Evolutionary conservation across 2,888 invertebrate species (phyloP), one percentile per base, ranked within the genome.

Genomic region (Polydrusus tereticollis): DNA sequence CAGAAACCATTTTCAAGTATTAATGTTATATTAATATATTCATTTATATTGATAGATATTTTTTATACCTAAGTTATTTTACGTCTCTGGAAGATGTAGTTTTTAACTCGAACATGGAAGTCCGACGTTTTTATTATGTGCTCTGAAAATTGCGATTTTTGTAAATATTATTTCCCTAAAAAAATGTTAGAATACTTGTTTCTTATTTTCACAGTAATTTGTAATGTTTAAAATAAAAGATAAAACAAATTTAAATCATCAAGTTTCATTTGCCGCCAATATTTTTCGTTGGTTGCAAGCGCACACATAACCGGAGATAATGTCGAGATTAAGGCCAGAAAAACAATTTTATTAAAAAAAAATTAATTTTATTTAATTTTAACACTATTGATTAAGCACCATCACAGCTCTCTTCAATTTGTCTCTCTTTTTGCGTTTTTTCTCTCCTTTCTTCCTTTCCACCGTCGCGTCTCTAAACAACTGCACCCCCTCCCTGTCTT

Each of bases 401-500:
- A 89, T 84, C 69, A 89, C 83, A 8, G 88, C 88, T 82, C 93
- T 84, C 81, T 93, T 93, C 72, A 90, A 81, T n/a, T 89, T 89
- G 74, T 90, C 90, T 77, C 90, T 87, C 71, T 88, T 87, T 80
- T 88, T 89, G 63, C 88, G 86, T 74, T 89, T 89, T 82, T 90
- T 91, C 77, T 91, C 90, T 62, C 89, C 90, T 67, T 90, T 88
- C 74, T 89, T 89, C 63, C 88, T 88, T 65, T 88, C 88, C 60
- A 87, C 85, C 0, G 91, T 91, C 0, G 93, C 93, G 78, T 96
- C 96, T 69, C 87, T 87, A 86, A 97, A 97, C 76, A 95, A 86
- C 78, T 91, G 90, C 21, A 95, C 89, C 62, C 92, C 91, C 77
- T 93, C 91, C 1, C 89, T 88, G 76, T 91, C 90, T 85, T 96